Evolutionary conservation across 2,797 vertebrate genomes (phyloP).

Genomic region (Lagocephalus sceleratus): DNA sequence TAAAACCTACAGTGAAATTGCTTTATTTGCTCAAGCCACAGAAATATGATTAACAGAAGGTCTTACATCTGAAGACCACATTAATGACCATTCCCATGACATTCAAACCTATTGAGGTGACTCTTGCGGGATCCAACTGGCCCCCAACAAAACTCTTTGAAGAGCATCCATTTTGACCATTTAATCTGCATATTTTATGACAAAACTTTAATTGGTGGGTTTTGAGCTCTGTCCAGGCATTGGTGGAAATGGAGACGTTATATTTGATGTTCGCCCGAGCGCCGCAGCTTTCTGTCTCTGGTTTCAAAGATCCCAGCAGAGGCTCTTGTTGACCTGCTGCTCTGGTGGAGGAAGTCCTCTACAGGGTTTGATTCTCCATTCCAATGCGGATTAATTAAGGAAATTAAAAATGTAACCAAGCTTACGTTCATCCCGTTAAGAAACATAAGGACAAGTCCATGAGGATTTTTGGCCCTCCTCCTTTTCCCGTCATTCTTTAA

Average conservation of each 20-base stretch:
- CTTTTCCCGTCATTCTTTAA: constrained; percentile 60
- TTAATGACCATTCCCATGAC: constrained; percentile 58
- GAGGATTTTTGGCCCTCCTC: constrained; percentile 54
- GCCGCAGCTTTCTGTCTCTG: constrained; percentile 58
- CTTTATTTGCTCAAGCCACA: constrained; percentile 21
- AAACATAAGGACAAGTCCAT: constrained; percentile 71
- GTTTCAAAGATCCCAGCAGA: constrained; percentile 63
- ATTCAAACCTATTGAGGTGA: constrained; percentile 57
- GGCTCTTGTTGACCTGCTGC: constrained; percentile 71
- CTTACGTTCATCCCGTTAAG: constrained; percentile 72
- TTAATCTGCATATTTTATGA: constrained; percentile 74
- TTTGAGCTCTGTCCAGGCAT: constrained; percentile 60
- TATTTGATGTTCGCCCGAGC: constrained; percentile 62
- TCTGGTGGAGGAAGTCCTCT: constrained; percentile 69
- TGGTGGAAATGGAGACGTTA: constrained; percentile 59
- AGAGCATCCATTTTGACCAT: constrained; percentile 70
- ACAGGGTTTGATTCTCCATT: constrained; percentile 70
- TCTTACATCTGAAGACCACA: constrained; percentile 45
- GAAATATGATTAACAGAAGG: constrained; percentile 47
- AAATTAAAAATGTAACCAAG: constrained; percentile 76
- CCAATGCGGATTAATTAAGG: constrained; percentile 81
- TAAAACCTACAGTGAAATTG: constrained; percentile 18
- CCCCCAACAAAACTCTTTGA: constrained; percentile 66
- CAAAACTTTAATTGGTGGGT: constrained; percentile 74
- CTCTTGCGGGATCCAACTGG: constrained; percentile 55